Base-by-base conservation (phyloP, 2,888 invertebrate genomes). In the Agonopterix arenella region DNA sequence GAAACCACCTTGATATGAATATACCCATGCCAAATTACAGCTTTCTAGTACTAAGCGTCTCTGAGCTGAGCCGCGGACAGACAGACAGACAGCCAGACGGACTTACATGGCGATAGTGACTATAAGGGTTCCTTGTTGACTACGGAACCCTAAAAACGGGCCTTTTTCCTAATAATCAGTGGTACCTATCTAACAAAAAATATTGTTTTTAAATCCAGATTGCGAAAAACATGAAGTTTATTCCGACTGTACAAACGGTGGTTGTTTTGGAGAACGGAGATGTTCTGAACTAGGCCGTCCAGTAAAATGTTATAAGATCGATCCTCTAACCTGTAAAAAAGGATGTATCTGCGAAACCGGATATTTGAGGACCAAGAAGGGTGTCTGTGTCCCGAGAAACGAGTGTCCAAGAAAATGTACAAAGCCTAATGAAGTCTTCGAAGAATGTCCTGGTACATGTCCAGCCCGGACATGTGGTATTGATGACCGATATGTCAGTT, bases 231-330 rank as follows among this genome's bases (percentile, higher is more conserved):
- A 66, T 38, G 64, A 64, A 58, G 55, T 54, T 0, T 57, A 51
- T 36, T 55, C 58, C n/a, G 10, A 13, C 1, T 68, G 67, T 13
- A 36, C 53, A 8, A 64, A 67, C 47, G 62, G 65, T 10, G 61
- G 60, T 0, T 66, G 64, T 50, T 52, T 44, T 10, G 45, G 52
- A 8, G 49, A 52, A 38, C 52, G 54, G 10, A 62, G 59, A 5
- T 47, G 47, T 13, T 43, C 13, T 36, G 36, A 47, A 43, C 42
- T 10, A 11, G 53, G 53, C 13, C 40, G 52, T 8, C 28, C 57
- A 56, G 2, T 41, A 41, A 5, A 9, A 56, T 7, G 62, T 50
- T 36, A 52, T 59, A 5, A 49, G 59, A 42, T 54, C 57, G 0
- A 28, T 49, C 1, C 11, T 52, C 9, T 18, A 18, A n/a, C 10